Evolutionary conservation across 2,888 invertebrate genomes (phyloP).

Genomic region (Phoenoteleia sp.): DNA sequence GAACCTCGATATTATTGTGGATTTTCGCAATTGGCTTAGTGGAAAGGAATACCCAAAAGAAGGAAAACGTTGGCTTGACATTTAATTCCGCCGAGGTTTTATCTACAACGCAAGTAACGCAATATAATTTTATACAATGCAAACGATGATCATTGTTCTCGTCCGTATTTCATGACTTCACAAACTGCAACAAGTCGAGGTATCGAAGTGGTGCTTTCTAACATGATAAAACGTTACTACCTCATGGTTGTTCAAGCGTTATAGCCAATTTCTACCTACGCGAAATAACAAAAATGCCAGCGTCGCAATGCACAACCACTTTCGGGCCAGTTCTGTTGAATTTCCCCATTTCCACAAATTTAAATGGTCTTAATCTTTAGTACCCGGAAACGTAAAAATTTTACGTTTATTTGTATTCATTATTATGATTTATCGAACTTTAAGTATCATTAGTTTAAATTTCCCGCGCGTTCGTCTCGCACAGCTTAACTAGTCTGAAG

Average conservation of each 20-base stretch:
- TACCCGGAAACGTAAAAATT: too few species aligned
- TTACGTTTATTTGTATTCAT: neutral
- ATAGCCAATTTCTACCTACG: conserved; percentile 44
- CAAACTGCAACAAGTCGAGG: conserved; percentile 51
- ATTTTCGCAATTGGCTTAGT: too few species aligned
- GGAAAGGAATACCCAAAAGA: conserved; percentile 12
- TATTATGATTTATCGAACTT: neutral
- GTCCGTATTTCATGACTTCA: conserved; percentile 40
- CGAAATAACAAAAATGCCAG: conserved; percentile 33
- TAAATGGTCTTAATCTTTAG: neutral
- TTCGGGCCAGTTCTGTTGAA: conserved; percentile 1
- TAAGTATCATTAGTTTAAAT: too few species aligned
- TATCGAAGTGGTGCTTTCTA: conserved; percentile 33
- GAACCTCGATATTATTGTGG: too few species aligned
- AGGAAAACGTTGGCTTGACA: conserved; percentile 11
- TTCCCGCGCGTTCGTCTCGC: too few species aligned
- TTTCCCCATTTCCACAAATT: neutral
- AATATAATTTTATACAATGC: conserved; percentile 56
- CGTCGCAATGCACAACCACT: conserved; percentile 1
- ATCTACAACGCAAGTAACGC: conserved; percentile 18
- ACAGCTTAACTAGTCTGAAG: too few species aligned
- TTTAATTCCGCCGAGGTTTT: conserved; percentile 24
- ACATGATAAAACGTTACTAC: conserved; percentile 41
- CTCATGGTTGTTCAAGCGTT: conserved; percentile 31
- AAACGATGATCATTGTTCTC: conserved; percentile 54